Evolutionary conservation across 2,888 invertebrate genomes (phyloP).

Genomic region (Agriotes lineatus): DNA sequence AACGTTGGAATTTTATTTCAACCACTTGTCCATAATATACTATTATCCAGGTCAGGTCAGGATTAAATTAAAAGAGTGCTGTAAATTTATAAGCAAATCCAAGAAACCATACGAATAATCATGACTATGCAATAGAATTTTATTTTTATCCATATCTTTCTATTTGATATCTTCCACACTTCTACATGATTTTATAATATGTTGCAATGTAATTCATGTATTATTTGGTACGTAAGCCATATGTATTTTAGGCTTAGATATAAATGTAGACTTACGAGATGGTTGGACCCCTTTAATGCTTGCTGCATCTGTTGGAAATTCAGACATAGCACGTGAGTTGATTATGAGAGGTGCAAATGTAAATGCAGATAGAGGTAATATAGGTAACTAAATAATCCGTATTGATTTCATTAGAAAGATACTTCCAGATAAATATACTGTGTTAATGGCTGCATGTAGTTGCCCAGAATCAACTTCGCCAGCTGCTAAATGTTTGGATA

Average conservation of each 20-base stretch:
- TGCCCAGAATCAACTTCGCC: constrained; percentile 67
- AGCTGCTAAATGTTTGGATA: constrained; percentile 65
- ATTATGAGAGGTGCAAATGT: constrained; percentile 72
- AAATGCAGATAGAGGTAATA: constrained; percentile 64
- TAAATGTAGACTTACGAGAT: constrained; percentile 67
- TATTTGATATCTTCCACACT: no score
- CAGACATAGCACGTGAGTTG: constrained; percentile 68
- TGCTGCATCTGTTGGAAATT: constrained; percentile 71
- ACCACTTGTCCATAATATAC: no score
- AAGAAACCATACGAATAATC: no score
- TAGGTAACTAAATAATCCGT: neutral
- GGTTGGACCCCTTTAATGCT: constrained; percentile 75
- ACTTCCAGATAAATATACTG: constrained; percentile 72
- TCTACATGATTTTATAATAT: no score
- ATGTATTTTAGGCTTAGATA: constrained; percentile 55
- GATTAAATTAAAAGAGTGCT: no score
- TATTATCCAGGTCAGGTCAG: no score
- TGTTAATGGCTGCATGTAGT: constrained; percentile 75
- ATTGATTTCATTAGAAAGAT: neutral
- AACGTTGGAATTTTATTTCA: no score
- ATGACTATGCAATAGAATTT: no score
- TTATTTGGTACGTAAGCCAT: no score
- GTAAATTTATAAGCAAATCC: no score
- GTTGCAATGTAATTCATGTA: no score
- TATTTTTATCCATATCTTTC: no score